phyloP scores from a whole-genome alignment of 2,113 vertebrate genomes.

The Chlorodrepanis virens region DNA sequence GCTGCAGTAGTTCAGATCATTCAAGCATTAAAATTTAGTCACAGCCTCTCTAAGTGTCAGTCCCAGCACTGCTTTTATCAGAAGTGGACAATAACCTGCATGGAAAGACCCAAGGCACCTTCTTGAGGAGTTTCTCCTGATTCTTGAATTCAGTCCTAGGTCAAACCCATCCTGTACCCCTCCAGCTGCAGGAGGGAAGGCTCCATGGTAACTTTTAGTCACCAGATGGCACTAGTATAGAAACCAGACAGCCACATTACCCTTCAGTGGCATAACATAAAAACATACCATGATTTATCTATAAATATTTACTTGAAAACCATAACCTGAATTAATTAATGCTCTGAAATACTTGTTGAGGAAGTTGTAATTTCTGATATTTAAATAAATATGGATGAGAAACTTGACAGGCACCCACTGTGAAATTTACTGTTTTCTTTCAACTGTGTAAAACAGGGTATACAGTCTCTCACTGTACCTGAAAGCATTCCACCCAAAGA shows the following conservation, averaged over 20 bases:
- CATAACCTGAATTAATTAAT: neutral
- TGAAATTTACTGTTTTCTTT: neutral
- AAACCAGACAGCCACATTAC: neutral
- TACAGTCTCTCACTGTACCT: neutral
- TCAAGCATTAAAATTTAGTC: neutral
- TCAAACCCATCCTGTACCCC: neutral
- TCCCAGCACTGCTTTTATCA: neutral
- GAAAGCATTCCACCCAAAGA: neutral
- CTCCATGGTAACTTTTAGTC: neutral
- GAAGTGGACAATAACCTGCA: neutral
- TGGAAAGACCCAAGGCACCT: neutral
- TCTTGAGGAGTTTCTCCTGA: neutral
- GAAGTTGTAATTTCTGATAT: neutral
- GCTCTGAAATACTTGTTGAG: neutral
- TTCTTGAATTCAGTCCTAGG: neutral
- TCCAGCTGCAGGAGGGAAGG: neutral
- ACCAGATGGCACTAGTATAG: constrained; percentile 41
- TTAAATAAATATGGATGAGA: neutral
- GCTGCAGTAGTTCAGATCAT: neutral
- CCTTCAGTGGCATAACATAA: neutral
- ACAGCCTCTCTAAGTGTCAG: neutral
- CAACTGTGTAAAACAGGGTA: neutral
- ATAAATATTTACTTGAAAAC: neutral
- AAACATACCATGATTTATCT: fast-evolving
- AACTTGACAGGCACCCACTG: neutral